Conservation (phyloP, 1,140 invertebrate genomes). For the Pogonomyrmex barbatus region DNA sequence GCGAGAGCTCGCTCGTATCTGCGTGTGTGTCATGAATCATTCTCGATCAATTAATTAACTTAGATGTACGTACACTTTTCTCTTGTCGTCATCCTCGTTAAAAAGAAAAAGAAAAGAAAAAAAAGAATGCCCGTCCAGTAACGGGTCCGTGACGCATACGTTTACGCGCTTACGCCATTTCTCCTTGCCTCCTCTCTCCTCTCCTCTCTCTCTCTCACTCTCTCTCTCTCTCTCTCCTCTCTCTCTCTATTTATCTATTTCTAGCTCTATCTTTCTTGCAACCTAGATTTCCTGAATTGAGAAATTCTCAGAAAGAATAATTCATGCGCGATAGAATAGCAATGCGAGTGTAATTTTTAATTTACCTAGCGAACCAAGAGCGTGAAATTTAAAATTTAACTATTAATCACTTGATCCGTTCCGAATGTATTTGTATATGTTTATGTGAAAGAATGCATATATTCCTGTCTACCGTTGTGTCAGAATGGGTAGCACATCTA, state of each 20-base stretch:
- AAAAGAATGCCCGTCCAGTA: background rate
- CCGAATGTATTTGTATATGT: background rate
- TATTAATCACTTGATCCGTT: background rate
- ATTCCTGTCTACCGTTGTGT: background rate
- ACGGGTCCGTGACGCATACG: slow-evolving; percentile 11
- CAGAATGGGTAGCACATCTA: background rate
- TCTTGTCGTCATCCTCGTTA: background rate
- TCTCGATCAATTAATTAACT: background rate
- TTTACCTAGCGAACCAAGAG: background rate
- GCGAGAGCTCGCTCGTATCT: background rate
- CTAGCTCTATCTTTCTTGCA: background rate
- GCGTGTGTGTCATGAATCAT: background rate
- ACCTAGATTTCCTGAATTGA: background rate
- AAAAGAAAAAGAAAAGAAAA: background rate
- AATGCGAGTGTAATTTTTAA: slow-evolving; percentile 7
- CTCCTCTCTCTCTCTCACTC: no score
- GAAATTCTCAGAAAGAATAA: background rate
- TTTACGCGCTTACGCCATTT: slow-evolving; percentile 19
- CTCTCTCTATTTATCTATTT: no score
- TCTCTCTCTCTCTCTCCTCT: background rate
- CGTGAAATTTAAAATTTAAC: background rate
- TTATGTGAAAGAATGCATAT: background rate
- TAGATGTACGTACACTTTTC: background rate
- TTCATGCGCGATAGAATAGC: background rate
- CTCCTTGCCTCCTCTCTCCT: background rate